A percentile compares a stretch with the other conserved stretches of the same genome.
Conservation (phyloP, 1,140 invertebrate genomes). For the Drosophila azteca region DNA sequence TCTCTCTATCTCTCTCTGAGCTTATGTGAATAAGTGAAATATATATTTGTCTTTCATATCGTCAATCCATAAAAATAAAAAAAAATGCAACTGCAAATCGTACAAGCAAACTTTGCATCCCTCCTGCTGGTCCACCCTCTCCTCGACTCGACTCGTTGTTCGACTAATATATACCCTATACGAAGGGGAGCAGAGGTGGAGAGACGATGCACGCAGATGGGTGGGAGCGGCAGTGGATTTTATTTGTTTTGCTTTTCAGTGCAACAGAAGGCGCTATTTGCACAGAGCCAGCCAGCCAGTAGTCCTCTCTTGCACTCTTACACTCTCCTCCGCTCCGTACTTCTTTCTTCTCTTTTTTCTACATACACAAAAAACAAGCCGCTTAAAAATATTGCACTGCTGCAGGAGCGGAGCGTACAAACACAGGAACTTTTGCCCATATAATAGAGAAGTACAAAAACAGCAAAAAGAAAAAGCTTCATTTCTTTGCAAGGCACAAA, state of each 20-base stretch:
- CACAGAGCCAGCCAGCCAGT: constrained; percentile 12
- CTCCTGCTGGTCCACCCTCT: constrained; percentile 48
- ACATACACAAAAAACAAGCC: constrained; percentile 48
- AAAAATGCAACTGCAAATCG: constrained; percentile 62
- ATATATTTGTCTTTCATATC: constrained; percentile 12
- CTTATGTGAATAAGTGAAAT: not conserved
- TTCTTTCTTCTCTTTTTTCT: constrained; percentile 18
- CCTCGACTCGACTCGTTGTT: constrained; percentile 57
- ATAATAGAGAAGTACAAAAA: constrained; percentile 47
- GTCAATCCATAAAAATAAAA: constrained; percentile 10
- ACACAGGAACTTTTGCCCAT: constrained; percentile 42
- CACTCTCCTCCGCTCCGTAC: no score
- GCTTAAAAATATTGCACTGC: constrained; percentile 75
- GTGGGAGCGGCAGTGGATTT: constrained; percentile 37
- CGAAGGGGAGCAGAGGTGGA: not conserved
- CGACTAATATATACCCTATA: constrained; percentile 48
- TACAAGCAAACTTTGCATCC: constrained; percentile 61
- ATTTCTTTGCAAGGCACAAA: constrained; percentile 70
- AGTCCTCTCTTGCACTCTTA: not conserved
- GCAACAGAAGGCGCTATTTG: constrained; percentile 63
- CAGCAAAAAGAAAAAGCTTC: constrained; percentile 63
- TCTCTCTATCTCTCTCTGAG: not conserved
- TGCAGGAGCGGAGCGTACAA: constrained; percentile 16
- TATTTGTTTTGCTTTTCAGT: constrained; percentile 61
- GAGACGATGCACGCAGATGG: not conserved